phyloP scores from a whole-genome alignment of 2,888 invertebrate species.

The Limnephilus rhombicus region DNA sequence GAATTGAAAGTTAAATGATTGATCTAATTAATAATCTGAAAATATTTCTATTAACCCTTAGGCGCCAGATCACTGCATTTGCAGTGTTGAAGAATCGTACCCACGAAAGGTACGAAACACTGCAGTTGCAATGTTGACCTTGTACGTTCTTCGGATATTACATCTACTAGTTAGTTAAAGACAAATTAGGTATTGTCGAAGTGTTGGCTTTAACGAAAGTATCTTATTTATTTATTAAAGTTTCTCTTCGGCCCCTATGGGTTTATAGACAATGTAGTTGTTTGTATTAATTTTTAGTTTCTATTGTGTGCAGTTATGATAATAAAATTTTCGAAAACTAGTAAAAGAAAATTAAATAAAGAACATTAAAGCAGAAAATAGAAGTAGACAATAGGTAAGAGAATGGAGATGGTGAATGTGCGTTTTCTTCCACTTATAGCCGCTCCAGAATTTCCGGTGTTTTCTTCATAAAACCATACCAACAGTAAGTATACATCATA shows the following conservation, averaged over 20 bases:
- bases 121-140: too few relatives aligned
- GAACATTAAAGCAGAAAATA: not conserved
- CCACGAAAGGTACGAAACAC: too few relatives aligned
- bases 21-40: too few relatives aligned
- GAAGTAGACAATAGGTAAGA: constrained; percentile 51
- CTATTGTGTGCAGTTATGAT: not conserved
- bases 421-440: constrained; percentile 14
- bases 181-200: too few relatives aligned
- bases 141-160: too few relatives aligned
- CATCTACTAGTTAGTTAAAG: too few relatives aligned
- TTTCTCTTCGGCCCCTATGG: too few relatives aligned
- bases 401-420: constrained; percentile 29
- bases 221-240: too few relatives aligned
- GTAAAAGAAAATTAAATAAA: constrained; percentile 45
- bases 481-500: constrained; percentile 22
- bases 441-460: not conserved
- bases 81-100: too few relatives aligned
- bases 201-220: too few relatives aligned
- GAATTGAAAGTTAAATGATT: not conserved
- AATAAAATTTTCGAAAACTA: not conserved
- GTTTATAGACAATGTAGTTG: not conserved
- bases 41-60: not conserved
- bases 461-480: constrained; percentile 40
- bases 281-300: not conserved
- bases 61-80: too few relatives aligned